phyloP scores from a whole-genome alignment of 2,888 invertebrate species.

The Dryobota labecula region DNA sequence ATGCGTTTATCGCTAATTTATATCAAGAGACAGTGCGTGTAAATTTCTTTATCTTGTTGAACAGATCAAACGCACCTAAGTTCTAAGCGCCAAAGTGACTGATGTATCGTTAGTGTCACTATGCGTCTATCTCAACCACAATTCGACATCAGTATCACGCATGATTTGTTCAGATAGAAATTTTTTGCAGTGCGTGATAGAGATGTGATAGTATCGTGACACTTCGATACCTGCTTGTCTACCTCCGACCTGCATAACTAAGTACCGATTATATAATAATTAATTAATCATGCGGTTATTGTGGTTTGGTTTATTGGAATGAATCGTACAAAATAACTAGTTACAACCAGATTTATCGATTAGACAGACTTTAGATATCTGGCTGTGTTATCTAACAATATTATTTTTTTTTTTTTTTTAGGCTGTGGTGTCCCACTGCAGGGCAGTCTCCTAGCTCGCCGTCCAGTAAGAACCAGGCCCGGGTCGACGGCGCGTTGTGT shows the following conservation, averaged over 20 bases:
- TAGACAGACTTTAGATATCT: slow-evolving; percentile 11
- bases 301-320: too few relatives aligned
- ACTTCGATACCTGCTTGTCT: slow-evolving; percentile 18
- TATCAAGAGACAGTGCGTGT: slow-evolving; percentile 3
- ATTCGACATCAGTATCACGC: slow-evolving; percentile 8
- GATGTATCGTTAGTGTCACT: slow-evolving; percentile 12
- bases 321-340: slow-evolving; percentile 24
- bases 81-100: slow-evolving; percentile 13
- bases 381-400: background rate
- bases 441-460: too few relatives aligned
- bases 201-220: slow-evolving; percentile 41
- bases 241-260: slow-evolving; percentile 7
- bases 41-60: slow-evolving; percentile 21
- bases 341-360: slow-evolving; percentile 38
- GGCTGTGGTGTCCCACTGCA: too few relatives aligned
- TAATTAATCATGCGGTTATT: slow-evolving; percentile 30
- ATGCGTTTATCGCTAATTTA: slow-evolving; percentile 4
- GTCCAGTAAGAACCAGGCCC: too few relatives aligned
- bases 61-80: slow-evolving; percentile 7
- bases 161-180: slow-evolving; percentile 26
- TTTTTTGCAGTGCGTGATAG: slow-evolving; percentile 43
- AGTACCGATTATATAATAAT: slow-evolving; percentile 36
- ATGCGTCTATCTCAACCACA: background rate
- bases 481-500: too few relatives aligned
- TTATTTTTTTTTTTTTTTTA: too few relatives aligned